These are phyloP conservation scores for Adoxophyes honmai DNA, from an alignment of 1,140 invertebrate species.

Conservation along the genomic window DNA sequence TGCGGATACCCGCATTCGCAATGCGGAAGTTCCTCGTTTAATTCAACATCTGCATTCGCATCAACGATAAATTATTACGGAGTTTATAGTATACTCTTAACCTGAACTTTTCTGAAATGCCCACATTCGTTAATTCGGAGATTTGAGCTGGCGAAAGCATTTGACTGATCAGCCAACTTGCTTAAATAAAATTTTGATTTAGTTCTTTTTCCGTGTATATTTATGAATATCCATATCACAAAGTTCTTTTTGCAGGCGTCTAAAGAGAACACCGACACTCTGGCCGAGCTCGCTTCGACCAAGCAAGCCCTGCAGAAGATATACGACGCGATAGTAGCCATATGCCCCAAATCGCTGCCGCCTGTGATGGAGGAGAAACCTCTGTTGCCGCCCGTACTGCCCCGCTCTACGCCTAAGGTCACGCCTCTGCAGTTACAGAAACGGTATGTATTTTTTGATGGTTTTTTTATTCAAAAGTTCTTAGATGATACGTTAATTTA, in stretches of 20 bases:
- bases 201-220: not conserved
- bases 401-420: conserved; percentile 60
- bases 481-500: too few species aligned
- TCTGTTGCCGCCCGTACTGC: conserved; percentile 42
- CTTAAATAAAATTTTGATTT: too few species aligned
- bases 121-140: too few species aligned
- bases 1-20: too few species aligned
- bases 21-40: too few species aligned
- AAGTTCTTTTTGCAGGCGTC: conserved; percentile 59
- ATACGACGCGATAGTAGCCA: conserved; percentile 78
- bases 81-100: too few species aligned
- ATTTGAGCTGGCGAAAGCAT: too few species aligned
- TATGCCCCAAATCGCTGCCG: conserved; percentile 79
- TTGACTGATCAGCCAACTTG: too few species aligned
- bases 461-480: not conserved
- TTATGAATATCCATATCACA: too few species aligned
- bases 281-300: conserved; percentile 59
- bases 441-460: conserved; percentile 40
- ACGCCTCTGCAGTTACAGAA: conserved; percentile 61
- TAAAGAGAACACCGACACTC: conserved; percentile 78
- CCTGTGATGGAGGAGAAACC: conserved; percentile 67
- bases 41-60: too few species aligned
- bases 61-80: too few species aligned
- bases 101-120: too few species aligned
- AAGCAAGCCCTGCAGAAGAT: conserved; percentile 77